Evolutionary conservation across 1,140 invertebrate genomes (phyloP).

Genomic region (Steinernema khuongi): DNA sequence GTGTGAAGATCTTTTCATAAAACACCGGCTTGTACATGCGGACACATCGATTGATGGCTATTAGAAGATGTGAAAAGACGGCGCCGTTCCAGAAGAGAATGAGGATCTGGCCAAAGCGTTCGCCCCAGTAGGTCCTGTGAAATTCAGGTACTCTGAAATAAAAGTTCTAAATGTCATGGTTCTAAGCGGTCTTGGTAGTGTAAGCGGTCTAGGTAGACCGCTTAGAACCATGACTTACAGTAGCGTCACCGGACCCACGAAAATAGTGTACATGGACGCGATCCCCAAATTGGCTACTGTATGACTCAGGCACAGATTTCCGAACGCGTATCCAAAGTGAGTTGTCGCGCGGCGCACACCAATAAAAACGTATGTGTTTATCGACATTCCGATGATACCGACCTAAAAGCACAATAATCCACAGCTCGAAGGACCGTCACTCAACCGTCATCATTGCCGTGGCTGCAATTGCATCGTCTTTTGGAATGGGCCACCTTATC

Average conservation of each 20-base stretch:
- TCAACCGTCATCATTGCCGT: not conserved
- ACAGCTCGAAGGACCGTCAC: not conserved
- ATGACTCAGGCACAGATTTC: not conserved
- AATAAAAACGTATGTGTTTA: not conserved
- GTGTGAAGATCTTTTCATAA: not conserved
- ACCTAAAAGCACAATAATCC: not conserved
- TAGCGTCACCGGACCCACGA: not conserved
- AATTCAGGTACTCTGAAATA: not conserved
- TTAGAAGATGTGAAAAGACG: not conserved
- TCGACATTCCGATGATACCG: not conserved
- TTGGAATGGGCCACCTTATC: not conserved
- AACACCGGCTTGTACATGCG: slow-evolving; percentile 1
- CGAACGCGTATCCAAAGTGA: not conserved
- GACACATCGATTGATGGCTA: not conserved
- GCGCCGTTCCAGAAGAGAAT: slow-evolving; percentile 4
- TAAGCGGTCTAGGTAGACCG: too few relatives aligned
- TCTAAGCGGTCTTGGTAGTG: not conserved
- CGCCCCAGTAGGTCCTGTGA: not conserved
- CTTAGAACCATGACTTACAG: not conserved
- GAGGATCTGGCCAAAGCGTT: not conserved
- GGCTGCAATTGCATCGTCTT: not conserved
- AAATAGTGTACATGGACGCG: not conserved
- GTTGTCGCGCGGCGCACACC: not conserved
- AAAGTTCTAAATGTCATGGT: not conserved
- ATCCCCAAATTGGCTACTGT: not conserved